A percentile compares a stretch with the other conserved stretches of the same genome.
Conservation (phyloP, 2,797 vertebrate genomes). For the Cirrhinus molitorella region DNA sequence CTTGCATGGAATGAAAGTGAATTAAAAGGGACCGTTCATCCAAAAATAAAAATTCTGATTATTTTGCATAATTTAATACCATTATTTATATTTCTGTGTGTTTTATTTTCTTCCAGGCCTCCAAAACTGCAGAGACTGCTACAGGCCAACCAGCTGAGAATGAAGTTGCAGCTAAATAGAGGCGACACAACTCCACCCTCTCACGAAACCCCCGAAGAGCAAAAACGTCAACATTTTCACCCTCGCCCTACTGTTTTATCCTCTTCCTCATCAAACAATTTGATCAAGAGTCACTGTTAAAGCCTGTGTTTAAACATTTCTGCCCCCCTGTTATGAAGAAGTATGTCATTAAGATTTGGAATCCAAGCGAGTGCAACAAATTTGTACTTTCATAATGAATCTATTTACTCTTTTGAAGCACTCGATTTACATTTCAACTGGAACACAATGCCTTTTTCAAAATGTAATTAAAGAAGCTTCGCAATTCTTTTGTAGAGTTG, state of each 20-base stretch:
- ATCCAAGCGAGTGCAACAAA: slow-evolving; percentile 26
- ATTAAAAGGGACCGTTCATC: no score
- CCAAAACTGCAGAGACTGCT: slow-evolving; percentile 92
- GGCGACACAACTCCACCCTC: background rate
- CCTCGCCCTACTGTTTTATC: slow-evolving; percentile 36
- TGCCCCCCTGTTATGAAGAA: slow-evolving; percentile 20
- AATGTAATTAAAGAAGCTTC: slow-evolving; percentile 52
- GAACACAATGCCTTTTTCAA: slow-evolving; percentile 54
- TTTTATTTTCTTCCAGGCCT: slow-evolving; percentile 79
- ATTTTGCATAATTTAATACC: background rate
- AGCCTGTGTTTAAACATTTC: slow-evolving; percentile 25
- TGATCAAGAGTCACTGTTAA: slow-evolving; percentile 39
- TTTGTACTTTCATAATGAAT: slow-evolving; percentile 62
- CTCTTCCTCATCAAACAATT: slow-evolving; percentile 40
- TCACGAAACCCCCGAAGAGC: slow-evolving; percentile 14
- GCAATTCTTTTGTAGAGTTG: slow-evolving; percentile 59
- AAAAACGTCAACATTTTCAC: slow-evolving; percentile 43
- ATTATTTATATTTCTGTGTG: background rate
- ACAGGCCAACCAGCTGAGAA: slow-evolving; percentile 87
- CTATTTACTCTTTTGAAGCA: slow-evolving; percentile 50
- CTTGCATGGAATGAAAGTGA: no score
- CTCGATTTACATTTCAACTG: slow-evolving; percentile 52
- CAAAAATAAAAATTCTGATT: no score
- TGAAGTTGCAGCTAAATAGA: slow-evolving; percentile 67
- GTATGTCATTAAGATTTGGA: slow-evolving; percentile 24